Evolutionary conservation across 53 echinoderm and acorn worm species (phyloP), one percentile per base, ranked within the genome.

Genomic region (Henricia sp.): DNA sequence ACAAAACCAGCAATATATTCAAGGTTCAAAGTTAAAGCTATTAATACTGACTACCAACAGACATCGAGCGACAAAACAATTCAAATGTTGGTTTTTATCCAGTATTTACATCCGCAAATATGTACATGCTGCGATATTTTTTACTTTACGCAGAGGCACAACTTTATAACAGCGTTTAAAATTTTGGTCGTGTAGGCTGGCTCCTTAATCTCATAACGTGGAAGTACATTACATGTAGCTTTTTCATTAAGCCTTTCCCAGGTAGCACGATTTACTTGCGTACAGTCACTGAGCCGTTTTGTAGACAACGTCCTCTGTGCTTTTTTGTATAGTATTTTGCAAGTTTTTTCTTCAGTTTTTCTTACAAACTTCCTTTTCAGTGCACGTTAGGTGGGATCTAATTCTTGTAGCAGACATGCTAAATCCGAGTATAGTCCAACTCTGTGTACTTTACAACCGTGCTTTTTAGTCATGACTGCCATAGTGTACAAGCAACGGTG

Each of bases 141-240:
- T 34, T 48, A 10, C 33, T 64, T 63, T 32, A 63, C n/a, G 80
- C 80, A 33, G 80, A 80, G 80, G 80, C 63, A 80, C 80, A 64
- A 64, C 35, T 50, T 19, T 80, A 35, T 35, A 35, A 52, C 35
- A 21, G 54, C 13, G 3, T n/a, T 55, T 75, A 6, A 24, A 4
- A 37, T 62, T 71, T 80, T 80, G 80, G 63, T 80, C 80, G 39
- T 58, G 34, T 12, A 63, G 50, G 80, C 48, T 32, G 63, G 32
- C 56, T 44, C 23, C 43, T 28, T 37, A 56, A 57, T 39, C 16
- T 1, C 6, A 12, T 3, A 36, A 40, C 4, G 27, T 9, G 5
- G 8, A 42, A 40, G 42, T 56, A 23, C 58, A 13, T 3, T 12
- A 75, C 52, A n/a, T n/a, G n/a, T n/a, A n/a, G n/a, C n/a, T n/a